Base-by-base conservation (phyloP, 1,140 invertebrate species). In the Propsilocerus akamusi region DNA sequence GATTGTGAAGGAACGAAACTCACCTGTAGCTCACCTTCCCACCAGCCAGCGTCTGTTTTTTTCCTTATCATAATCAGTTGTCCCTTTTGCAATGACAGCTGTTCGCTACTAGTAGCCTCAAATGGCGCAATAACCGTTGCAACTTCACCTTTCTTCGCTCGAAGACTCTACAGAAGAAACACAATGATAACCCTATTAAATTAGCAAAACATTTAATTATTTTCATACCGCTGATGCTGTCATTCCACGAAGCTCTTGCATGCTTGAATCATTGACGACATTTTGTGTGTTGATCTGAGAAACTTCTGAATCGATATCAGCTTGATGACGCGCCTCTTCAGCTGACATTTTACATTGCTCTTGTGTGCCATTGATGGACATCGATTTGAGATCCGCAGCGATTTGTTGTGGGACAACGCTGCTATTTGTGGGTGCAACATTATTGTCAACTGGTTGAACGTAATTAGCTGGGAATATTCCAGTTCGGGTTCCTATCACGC, bases 391-490 rank as follows among this genome's bases (percentile, higher is more conserved):
- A n/a, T n/a, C n/a, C n/a, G n/a, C 34, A 7, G 2, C 7, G 14
- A 20, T 41, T 41, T 3, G 5, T 20, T 41, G 34, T 41, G 17
- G 22, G 6, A 30, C 28, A 7, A 12, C 14, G 14, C 2, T 30
- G 14, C 3, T 30, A 41, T 41, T 41, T 17, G 12, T 17, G 8
- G 14, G 10, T 1, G 17, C 34, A 41, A 8, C 22, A 17, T 41
- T 41, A 20, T 41, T 17, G 22, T 17, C 22, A 8, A 8, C 34
- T 8, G 64, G 60, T 57, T 83, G 77, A 17, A 93, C 88, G 66
- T 92, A 93, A 73, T 93, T 94, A 1, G 83, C 88, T 1, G 96
- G 96, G 68, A 99, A 99, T 53, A 98, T 93, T 20, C 96, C 96
- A 11, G 73, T 77, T 53, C 80, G 78, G 57, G 28, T 80, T 32